Conservation (phyloP, 2,888 invertebrate species). For the Rotaria magnacalcarata region DNA sequence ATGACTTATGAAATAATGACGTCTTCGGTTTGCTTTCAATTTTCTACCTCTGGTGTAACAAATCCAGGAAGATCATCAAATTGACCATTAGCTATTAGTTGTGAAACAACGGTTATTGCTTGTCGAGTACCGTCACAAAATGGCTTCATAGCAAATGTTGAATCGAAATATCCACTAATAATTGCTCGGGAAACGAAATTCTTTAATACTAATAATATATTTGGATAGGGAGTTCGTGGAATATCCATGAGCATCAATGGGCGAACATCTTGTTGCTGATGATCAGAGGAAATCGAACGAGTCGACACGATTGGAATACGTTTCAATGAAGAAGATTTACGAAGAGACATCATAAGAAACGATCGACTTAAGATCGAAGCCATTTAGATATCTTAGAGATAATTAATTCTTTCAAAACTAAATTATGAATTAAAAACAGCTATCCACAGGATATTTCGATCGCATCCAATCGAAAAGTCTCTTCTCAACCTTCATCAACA, state of each 20-base stretch:
- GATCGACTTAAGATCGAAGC: neutral
- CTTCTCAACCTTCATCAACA: neutral
- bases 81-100: neutral
- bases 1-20: neutral
- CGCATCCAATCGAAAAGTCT: neutral
- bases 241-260: constrained; percentile 4
- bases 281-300: neutral
- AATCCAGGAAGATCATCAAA: constrained; percentile 19
- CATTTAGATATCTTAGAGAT: neutral
- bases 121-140: constrained; percentile 11
- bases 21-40: neutral
- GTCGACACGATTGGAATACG: neutral
- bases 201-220: neutral
- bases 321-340: neutral
- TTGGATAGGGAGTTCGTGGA: neutral
- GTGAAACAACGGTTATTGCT: constrained; percentile 11
- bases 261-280: neutral
- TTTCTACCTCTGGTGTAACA: neutral
- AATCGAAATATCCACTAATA: constrained; percentile 14
- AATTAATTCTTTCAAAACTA: neutral
- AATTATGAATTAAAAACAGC: neutral
- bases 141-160: neutral
- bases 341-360: neutral
- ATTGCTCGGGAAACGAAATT: constrained; percentile 6
- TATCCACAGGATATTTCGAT: neutral